Base-by-base conservation (phyloP, 2,888 invertebrate species). In the Drosophila yooni region DNA sequence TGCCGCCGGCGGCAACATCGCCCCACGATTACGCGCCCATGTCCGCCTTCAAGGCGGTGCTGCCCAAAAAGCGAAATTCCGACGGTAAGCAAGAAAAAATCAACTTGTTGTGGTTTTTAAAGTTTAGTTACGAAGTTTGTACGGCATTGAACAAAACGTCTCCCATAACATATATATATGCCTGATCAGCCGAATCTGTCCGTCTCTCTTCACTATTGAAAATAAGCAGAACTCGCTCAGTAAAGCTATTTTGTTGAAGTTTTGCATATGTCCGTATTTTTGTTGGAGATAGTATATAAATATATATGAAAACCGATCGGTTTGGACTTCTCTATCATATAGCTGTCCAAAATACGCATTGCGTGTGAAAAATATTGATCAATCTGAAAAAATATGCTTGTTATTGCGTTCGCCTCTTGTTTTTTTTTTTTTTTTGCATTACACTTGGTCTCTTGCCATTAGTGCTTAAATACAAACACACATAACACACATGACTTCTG, bases 41-140 rank as follows among this genome's bases (percentile, higher is more conserved):
- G 71, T 93, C 93, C 70, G 93, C 93, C 59, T 93, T 93, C 71
- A 93, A 93, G 74, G 93, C 93, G n/a, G 93, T 93, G 60, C 80
- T 92, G 68, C 93, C 93, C 52, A 93, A 93, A 82, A 92, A 93
- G 80, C 92, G 93, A 77, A 89, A 83, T 83, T 71, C 92, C 93
- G 93, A 93, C 93, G 93, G 93, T 92, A 91, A 92, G 93, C 80
- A 1, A 34, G 5, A 31, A 6, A 8, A 7, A 21, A 58, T 15
- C 10, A 11, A 27, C 10, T 43, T 8, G 1, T 21, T 25, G 15
- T 25, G 2, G 15, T 25, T 1, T 4, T 46, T 25, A 25, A 46
- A 46, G 4, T 25, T 46, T 25, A 21, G 7, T 25, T 46, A 15
- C 4, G 0, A 50, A 50, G 18, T 29, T 6, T 29, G 11, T 2